These are phyloP conservation scores for Eulimnadia texana DNA, from an alignment of 1,140 invertebrate genomes.

Conservation along the genomic window DNA sequence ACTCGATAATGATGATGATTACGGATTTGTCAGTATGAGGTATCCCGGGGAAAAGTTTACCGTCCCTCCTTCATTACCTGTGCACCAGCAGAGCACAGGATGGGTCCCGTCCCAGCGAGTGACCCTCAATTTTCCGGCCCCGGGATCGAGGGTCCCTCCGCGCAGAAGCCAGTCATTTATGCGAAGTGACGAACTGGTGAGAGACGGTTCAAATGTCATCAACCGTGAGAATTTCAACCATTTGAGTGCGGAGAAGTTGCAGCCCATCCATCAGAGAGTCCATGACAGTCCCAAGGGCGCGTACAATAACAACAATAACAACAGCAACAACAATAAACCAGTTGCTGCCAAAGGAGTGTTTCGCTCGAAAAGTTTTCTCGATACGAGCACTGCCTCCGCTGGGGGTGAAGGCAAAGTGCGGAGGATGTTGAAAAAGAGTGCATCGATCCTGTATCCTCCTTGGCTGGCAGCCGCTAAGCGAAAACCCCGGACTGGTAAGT, in stretches of 20 bases:
- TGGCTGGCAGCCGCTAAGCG: slow-evolving; percentile 6
- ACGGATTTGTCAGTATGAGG: background rate
- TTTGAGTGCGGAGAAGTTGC: background rate
- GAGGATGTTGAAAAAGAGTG: slow-evolving; percentile 13
- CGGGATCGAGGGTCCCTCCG: background rate
- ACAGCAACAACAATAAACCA: too few species aligned
- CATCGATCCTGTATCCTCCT: slow-evolving; percentile 12
- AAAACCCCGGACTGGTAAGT: background rate
- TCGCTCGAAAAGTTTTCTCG: slow-evolving; percentile 9
- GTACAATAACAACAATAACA: too few species aligned
- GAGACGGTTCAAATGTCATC: background rate
- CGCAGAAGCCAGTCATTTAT: background rate
- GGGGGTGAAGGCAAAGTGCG: slow-evolving; percentile 8
- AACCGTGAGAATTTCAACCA: background rate
- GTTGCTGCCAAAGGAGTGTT: background rate
- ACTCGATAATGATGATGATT: background rate
- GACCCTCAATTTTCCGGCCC: background rate
- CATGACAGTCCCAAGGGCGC: background rate
- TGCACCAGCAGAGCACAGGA: background rate
- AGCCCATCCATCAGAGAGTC: background rate
- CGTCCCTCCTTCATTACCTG: background rate
- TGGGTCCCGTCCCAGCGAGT: background rate
- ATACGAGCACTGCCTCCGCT: background rate
- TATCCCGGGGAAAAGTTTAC: background rate
- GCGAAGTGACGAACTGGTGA: background rate